phyloP scores from a whole-genome alignment of 2,888 invertebrate species.

The Ophraella communa region DNA sequence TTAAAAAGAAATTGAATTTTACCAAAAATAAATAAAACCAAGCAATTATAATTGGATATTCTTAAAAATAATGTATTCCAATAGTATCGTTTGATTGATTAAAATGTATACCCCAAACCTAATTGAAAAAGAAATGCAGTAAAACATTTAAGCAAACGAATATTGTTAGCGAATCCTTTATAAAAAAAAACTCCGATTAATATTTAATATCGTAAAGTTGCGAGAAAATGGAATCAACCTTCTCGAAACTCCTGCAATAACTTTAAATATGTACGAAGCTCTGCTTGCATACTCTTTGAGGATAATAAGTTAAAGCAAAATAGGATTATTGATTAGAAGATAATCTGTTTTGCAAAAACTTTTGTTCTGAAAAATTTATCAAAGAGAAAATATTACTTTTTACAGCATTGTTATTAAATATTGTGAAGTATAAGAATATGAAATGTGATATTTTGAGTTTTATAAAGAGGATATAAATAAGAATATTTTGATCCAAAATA shows the following conservation, averaged over 20 bases:
- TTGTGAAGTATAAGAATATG: not conserved
- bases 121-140: not conserved
- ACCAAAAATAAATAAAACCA: no score
- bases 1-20: no score
- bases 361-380: conserved; percentile 5
- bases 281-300: not conserved
- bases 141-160: not conserved
- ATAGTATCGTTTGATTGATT: no score
- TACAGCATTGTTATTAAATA: not conserved
- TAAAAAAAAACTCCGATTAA: not conserved
- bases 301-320: conserved; percentile 4
- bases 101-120: not conserved
- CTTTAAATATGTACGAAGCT: conserved; percentile 8
- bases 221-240: not conserved
- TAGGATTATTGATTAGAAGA: conserved; percentile 11
- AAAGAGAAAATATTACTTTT: not conserved
- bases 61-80: no score
- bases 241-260: not conserved
- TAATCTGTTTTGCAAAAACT: not conserved
- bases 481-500: not conserved
- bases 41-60: no score
- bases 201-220: conserved; percentile 7
- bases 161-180: no score
- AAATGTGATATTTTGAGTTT: not conserved
- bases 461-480: not conserved